These are phyloP conservation scores for Byasa hedistus DNA, from an alignment of 2,888 invertebrate genomes.

Conservation along the genomic window DNA sequence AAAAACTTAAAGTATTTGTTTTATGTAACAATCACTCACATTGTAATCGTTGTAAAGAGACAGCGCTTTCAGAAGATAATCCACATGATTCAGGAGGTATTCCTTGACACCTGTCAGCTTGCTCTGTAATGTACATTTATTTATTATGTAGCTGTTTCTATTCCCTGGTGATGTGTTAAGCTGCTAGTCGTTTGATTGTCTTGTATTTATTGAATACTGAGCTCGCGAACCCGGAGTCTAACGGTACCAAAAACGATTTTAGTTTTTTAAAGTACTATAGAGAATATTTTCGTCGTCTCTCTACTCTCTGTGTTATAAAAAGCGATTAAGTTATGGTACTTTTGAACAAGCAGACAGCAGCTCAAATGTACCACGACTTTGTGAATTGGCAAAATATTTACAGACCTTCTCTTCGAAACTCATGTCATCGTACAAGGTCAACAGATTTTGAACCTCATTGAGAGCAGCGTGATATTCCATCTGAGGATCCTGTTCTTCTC, in stretches of 20 bases:
- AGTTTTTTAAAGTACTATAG: too few relatives aligned
- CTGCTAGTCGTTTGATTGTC: not conserved
- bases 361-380: too few relatives aligned
- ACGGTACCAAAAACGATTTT: too few relatives aligned
- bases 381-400: not conserved
- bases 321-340: too few relatives aligned
- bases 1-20: too few relatives aligned
- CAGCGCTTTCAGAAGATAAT: conserved; percentile 47
- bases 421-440: conserved; percentile 54
- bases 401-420: conserved; percentile 60
- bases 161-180: too few relatives aligned
- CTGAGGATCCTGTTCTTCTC: conserved; percentile 34
- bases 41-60: conserved; percentile 31
- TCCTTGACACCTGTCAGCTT: conserved; percentile 58
- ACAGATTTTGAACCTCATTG: conserved; percentile 49
- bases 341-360: too few relatives aligned
- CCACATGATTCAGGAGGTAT: conserved; percentile 56
- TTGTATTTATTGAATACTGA: too few relatives aligned
- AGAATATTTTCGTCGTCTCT: too few relatives aligned
- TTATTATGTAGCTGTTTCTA: too few relatives aligned
- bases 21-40: conserved; percentile 37
- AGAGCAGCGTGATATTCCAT: conserved; percentile 49
- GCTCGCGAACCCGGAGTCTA: too few relatives aligned
- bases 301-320: too few relatives aligned
- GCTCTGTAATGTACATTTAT: conserved; percentile 47